These are phyloP conservation scores for Standfussiana lucernea DNA, from an alignment of 2,888 invertebrate genomes.

Conservation along the genomic window DNA sequence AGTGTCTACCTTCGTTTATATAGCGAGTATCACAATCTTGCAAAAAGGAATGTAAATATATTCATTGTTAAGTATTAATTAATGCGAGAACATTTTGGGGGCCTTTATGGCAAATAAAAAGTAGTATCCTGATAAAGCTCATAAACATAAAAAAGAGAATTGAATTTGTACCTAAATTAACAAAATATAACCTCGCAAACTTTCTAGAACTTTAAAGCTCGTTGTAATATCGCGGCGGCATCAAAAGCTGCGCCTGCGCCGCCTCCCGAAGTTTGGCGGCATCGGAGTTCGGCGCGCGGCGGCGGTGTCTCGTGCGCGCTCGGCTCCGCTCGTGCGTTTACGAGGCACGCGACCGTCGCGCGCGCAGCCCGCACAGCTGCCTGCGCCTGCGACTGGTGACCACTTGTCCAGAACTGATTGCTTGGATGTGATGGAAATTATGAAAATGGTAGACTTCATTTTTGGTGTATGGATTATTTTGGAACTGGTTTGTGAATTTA, in stretches of 20 bases:
- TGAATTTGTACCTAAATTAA: background rate
- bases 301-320: slow-evolving; percentile 75
- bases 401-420: slow-evolving; percentile 85
- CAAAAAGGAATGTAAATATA: slow-evolving; percentile 46
- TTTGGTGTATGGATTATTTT: slow-evolving; percentile 11
- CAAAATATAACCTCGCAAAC: background rate
- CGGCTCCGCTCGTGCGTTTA: slow-evolving; percentile 83
- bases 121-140: background rate
- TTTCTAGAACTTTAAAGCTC: slow-evolving; percentile 22
- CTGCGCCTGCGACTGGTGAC: slow-evolving; percentile 66
- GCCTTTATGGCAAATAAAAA: background rate
- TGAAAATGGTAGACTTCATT: slow-evolving; percentile 32
- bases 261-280: slow-evolving; percentile 57
- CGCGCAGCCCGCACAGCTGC: slow-evolving; percentile 79
- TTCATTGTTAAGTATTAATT: slow-evolving; percentile 38
- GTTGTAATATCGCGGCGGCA: slow-evolving; percentile 46
- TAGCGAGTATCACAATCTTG: slow-evolving; percentile 42
- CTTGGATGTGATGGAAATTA: slow-evolving; percentile 73
- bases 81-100: background rate
- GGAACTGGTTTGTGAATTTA: background rate
- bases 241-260: slow-evolving; percentile 56
- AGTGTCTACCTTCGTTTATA: slow-evolving; percentile 50
- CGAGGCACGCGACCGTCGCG: slow-evolving; percentile 87
- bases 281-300: slow-evolving; percentile 63
- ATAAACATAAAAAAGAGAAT: background rate